These are phyloP conservation scores for Acromyrmex charruanus DNA, from an alignment of 1,140 invertebrate genomes.

Conservation along the genomic window DNA sequence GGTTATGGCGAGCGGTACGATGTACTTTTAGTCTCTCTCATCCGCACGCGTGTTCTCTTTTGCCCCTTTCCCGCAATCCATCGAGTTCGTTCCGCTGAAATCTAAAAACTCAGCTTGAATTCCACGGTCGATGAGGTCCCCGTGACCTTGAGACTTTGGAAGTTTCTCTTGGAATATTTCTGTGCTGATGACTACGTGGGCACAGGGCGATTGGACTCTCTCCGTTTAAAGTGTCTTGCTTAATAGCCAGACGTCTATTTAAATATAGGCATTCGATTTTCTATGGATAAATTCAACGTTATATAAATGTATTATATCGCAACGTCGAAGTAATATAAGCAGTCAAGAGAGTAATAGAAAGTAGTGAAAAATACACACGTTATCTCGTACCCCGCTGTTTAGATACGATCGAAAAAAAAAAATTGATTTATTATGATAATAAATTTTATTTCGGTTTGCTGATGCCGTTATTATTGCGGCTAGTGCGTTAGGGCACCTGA, in stretches of 20 bases:
- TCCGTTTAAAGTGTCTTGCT: conserved; percentile 27
- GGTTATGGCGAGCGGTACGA: conserved; percentile 71
- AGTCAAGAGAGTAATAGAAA: conserved; percentile 16
- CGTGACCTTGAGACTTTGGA: conserved; percentile 66
- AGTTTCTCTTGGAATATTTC: conserved; percentile 60
- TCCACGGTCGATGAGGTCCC: conserved; percentile 63
- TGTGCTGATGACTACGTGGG: conserved; percentile 41
- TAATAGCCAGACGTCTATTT: conserved; percentile 23
- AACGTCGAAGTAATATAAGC: conserved; percentile 22
- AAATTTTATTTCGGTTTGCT: conserved; percentile 34
- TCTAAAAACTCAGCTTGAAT: conserved; percentile 71
- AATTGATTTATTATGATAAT: conserved; percentile 34
- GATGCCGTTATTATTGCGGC: conserved; percentile 41
- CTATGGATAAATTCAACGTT: conserved; percentile 15
- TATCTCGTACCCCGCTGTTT: neutral
- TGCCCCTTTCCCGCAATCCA: neutral
- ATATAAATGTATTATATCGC: conserved; percentile 44
- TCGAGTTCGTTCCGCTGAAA: conserved; percentile 61
- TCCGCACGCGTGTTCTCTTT: conserved; percentile 20
- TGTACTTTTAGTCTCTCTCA: conserved; percentile 60
- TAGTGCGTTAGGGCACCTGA: conserved; percentile 3
- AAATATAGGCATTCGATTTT: conserved; percentile 41
- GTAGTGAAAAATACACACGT: conserved; percentile 1
- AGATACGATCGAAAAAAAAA: neutral
- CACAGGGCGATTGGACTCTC: conserved; percentile 18